Conservation (phyloP, 2,113 vertebrate genomes). For the Ptyas mucosa region DNA sequence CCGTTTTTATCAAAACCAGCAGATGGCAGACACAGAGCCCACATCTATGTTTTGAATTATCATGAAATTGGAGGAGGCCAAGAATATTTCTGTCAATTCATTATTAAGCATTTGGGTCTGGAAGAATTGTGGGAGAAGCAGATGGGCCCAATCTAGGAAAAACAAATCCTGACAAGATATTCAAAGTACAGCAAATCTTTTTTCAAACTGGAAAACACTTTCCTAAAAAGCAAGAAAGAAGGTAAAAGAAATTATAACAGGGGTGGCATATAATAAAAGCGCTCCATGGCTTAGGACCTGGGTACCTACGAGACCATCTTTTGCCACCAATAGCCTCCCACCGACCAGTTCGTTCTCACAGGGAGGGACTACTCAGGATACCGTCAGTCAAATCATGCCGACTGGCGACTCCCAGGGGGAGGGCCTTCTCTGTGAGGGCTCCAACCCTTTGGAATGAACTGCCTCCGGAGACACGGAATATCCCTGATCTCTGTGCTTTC, state of each 20-base stretch:
- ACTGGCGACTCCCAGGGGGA: too few relatives aligned
- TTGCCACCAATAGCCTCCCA: too few relatives aligned
- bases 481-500: too few relatives aligned
- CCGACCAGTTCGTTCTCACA: too few relatives aligned
- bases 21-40: conserved; percentile 23
- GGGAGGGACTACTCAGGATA: too few relatives aligned
- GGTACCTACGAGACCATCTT: too few relatives aligned
- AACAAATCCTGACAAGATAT: background rate
- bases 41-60: conserved; percentile 1
- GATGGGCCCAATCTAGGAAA: background rate
- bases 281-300: too few relatives aligned
- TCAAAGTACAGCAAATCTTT: background rate
- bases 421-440: too few relatives aligned
- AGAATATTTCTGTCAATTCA: background rate
- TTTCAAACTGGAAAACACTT: background rate
- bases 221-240: background rate
- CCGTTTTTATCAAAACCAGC: background rate
- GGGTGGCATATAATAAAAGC: background rate
- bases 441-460: too few relatives aligned
- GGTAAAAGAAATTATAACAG: background rate
- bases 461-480: too few relatives aligned
- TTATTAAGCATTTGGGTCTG: background rate
- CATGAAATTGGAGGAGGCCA: background rate
- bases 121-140: background rate
- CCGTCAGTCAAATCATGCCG: too few relatives aligned